These are phyloP conservation scores for Polydrusus tereticollis DNA, from an alignment of 2,888 invertebrate genomes.

Conservation along the genomic window DNA sequence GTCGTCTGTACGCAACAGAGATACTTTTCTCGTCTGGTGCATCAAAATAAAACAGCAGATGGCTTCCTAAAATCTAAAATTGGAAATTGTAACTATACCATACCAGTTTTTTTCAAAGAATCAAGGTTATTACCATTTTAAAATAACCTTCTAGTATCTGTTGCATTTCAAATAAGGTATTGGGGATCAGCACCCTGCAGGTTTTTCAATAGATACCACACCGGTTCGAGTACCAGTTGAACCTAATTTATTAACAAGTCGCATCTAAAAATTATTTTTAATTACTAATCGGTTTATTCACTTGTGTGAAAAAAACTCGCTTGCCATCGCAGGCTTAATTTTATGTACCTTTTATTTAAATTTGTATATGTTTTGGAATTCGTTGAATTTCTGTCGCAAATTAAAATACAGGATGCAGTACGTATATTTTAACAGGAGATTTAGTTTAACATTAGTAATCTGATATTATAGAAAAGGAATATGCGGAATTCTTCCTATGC, in stretches of 20 bases:
- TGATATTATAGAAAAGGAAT: no score
- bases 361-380: background rate
- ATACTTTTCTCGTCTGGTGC: background rate
- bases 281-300: conserved; percentile 8
- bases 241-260: conserved; percentile 22
- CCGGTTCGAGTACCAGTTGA: conserved; percentile 20
- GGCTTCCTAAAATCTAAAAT: background rate
- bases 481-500: no score
- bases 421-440: no score
- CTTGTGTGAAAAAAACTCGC: background rate
- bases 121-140: conserved; percentile 20
- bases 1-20: background rate
- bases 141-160: conserved; percentile 1
- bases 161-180: conserved; percentile 23
- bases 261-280: conserved; percentile 19
- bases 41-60: conserved; percentile 4
- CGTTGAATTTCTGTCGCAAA: background rate
- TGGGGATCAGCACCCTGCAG: conserved; percentile 25
- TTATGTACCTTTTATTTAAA: background rate
- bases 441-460: no score
- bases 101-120: conserved; percentile 5
- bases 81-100: background rate
- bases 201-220: conserved; percentile 29
- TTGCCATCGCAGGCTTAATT: background rate
- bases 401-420: background rate